Conservation (phyloP, 1,140 invertebrate genomes). For the Zaprionus vittiger region DNA sequence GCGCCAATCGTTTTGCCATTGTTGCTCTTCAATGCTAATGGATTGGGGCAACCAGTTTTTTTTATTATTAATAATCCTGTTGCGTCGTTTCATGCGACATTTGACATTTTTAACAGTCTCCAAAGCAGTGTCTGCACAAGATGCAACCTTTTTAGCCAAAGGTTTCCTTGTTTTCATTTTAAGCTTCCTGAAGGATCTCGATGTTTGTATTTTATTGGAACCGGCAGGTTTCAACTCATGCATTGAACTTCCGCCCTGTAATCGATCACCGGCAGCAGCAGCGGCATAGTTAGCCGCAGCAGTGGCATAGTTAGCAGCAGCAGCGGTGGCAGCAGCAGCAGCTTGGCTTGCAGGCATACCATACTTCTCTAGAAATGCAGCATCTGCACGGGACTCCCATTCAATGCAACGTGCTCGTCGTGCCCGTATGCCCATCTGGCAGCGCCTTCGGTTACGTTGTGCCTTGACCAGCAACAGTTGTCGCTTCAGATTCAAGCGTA, state of each 20-base stretch:
- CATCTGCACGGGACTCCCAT: constrained; percentile 44
- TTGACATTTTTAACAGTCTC: background rate
- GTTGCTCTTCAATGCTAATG: constrained; percentile 29
- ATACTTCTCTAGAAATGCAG: constrained; percentile 48
- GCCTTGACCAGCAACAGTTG: constrained; percentile 8
- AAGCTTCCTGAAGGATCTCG: background rate
- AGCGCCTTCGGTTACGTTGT: constrained; percentile 24
- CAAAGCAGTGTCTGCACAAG: background rate
- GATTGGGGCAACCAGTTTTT: constrained; percentile 42
- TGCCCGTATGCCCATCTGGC: background rate
- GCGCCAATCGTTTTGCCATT: constrained; percentile 45
- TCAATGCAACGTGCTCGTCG: constrained; percentile 53
- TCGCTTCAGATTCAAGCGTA: background rate
- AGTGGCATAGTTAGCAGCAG: too few relatives aligned
- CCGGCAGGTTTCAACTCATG: background rate
- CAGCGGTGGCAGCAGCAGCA: too few relatives aligned
- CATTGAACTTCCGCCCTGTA: constrained; percentile 27
- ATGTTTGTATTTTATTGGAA: background rate
- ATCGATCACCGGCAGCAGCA: background rate
- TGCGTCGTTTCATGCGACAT: background rate
- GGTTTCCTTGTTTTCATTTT: background rate
- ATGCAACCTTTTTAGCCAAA: background rate
- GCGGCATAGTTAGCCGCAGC: too few relatives aligned
- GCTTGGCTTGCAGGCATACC: background rate
- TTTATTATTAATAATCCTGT: background rate